Base-by-base conservation (phyloP, 2,888 invertebrate genomes). In the Clivina fossor region DNA sequence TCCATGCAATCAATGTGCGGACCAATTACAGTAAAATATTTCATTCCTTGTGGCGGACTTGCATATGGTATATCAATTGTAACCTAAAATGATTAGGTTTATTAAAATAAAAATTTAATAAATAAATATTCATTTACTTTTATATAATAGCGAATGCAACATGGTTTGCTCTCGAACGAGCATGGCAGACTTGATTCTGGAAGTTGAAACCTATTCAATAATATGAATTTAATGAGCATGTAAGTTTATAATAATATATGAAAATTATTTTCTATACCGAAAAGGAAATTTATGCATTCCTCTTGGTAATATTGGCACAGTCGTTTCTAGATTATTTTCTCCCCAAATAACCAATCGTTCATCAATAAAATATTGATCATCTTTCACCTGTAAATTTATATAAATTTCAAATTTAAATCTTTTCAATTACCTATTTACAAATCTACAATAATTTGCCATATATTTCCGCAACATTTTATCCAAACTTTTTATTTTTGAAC, bases 1-100 rank as follows among this genome's bases (percentile, higher is more conserved):
- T 88, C 88, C 86, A 87, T 87, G 70, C 87, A 87, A 72, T 88
- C 88, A 63, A 86, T 85, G 66, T 86, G 85, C 9, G 88, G 88
- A 2, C 87, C 88, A 62, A 88, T 84, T 38, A 88, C 77, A 1
- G 88, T 87, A 70, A 88, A 88, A 70, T 88, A 88, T 68, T 88
- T 88, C 76, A 87, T 84, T 8, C 87, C 86, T 68, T 88, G 87
- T 0, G 88, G 88, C 1, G 87, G 86, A 46, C 86, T 86, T 2
- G 87, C 86, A 67, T 87, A 88, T 0, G 88, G 88, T 62, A 88
- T 84, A 69, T 88, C 88, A 41, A 88, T 80, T 3, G 82, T 83
- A 19, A 80, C 75, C 75, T 74, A 62, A 4, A 64, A 58, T 58
- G 33, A 32, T 38, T 49, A n/a, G n/a, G 9, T 20, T 13, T n/a